Percentiles rank a stretch among this genome's conserved stretches.
These are phyloP conservation scores for Stigmatopora nigra DNA, from an alignment of 2,113 vertebrate genomes.

Conservation along the genomic window DNA sequence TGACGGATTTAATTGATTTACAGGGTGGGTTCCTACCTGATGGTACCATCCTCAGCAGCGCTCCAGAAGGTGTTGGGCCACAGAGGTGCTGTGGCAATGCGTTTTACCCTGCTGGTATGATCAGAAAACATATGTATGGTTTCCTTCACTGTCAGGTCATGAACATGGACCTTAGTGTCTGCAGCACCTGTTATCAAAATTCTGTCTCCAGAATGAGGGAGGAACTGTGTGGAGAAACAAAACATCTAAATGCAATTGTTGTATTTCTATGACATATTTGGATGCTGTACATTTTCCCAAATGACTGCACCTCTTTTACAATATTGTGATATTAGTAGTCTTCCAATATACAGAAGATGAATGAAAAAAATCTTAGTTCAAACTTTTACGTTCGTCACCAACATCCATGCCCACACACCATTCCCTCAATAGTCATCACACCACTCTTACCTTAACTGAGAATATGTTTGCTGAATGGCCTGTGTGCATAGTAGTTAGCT, in stretches of 20 bases:
- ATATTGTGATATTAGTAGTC: too few relatives aligned
- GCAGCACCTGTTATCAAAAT: conserved; percentile 94
- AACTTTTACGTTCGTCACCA: not conserved
- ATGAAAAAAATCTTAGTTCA: not conserved
- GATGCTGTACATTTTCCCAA: too few relatives aligned
- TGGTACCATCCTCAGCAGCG: conserved; percentile 90
- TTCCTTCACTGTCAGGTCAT: conserved; percentile 91
- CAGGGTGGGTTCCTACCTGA: conserved; percentile 71
- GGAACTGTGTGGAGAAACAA: conserved; percentile 72
- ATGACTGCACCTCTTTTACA: too few relatives aligned
- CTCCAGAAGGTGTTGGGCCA: conserved; percentile 99
- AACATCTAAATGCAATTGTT: not conserved
- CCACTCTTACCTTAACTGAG: conserved; percentile 88
- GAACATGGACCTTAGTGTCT: conserved; percentile 95
- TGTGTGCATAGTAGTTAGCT: conserved; percentile 96
- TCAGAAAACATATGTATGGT: conserved; percentile 98
- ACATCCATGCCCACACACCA: not conserved
- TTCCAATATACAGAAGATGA: not conserved
- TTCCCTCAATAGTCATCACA: not conserved
- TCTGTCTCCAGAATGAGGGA: conserved; percentile 90
- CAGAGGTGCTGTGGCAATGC: conserved; percentile 95
- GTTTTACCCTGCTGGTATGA: conserved; percentile 94
- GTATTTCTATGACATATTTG: too few relatives aligned
- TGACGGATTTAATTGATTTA: not conserved
- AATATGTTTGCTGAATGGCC: conserved; percentile 98